phyloP scores from a whole-genome alignment of 2,888 invertebrate genomes.

The Pteria penguin region DNA sequence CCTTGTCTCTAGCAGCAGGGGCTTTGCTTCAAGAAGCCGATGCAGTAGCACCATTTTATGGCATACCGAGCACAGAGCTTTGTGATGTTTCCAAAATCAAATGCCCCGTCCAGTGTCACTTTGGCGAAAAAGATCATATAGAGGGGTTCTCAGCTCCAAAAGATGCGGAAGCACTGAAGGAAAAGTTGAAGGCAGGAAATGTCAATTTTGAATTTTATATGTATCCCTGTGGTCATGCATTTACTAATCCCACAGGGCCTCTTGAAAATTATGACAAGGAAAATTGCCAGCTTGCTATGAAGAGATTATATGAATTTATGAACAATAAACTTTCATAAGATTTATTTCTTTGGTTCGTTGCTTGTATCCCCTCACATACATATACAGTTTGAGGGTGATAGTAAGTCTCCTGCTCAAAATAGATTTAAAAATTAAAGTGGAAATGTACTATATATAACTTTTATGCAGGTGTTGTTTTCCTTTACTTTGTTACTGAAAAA shows the following conservation, averaged over 20 bases:
- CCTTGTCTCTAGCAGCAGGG: slow-evolving; percentile 69
- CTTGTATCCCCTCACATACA: too few species aligned
- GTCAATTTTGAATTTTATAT: slow-evolving; percentile 57
- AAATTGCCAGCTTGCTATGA: slow-evolving; percentile 52
- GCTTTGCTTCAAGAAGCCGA: slow-evolving; percentile 63
- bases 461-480: too few species aligned
- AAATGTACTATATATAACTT: too few species aligned
- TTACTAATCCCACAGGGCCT: slow-evolving; percentile 61
- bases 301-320: slow-evolving; percentile 64
- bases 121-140: slow-evolving; percentile 66
- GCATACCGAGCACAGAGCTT: slow-evolving; percentile 63
- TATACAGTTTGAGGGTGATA: too few species aligned
- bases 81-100: slow-evolving; percentile 69
- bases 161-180: slow-evolving; percentile 60
- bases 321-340: slow-evolving; percentile 60
- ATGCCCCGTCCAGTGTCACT: slow-evolving; percentile 75
- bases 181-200: slow-evolving; percentile 57
- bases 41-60: slow-evolving; percentile 76
- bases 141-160: slow-evolving; percentile 70
- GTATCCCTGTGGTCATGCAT: slow-evolving; percentile 69
- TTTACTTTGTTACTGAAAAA: too few species aligned
- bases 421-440: too few species aligned
- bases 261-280: slow-evolving; percentile 65
- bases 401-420: too few species aligned
- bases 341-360: too few species aligned